Evolutionary conservation across 2,113 vertebrate species (phyloP), one percentile per base, ranked within the genome.

Genomic region (Engraulis encrasicolus): DNA sequence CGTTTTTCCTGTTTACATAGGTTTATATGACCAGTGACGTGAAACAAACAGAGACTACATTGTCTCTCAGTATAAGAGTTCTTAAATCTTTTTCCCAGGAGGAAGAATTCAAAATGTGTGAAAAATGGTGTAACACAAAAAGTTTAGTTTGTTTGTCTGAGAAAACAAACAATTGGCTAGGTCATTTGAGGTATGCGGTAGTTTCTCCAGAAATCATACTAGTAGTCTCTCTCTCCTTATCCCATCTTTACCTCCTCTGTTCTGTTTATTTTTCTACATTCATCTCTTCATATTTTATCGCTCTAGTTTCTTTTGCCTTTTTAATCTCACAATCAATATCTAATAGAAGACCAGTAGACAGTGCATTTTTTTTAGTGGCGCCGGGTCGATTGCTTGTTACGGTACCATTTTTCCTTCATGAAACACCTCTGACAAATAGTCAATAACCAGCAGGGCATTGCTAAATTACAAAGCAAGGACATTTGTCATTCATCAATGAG

Each of bases 261-360:
- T 2, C 61, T 31, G 66, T 74, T 31, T 31, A 34, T 74, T 34
- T n/a, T 38, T 83, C 52, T 20, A 23, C 50, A 78, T 12, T 23
- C 50, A 54, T 54, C 45, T 37, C 50, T 18, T 54, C 27, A 45
- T 34, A 3, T 81, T 81, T 38, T 15, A 31, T 34, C 15, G 36
- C 49, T 82, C 49, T 20, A 23, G 20, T 66, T 31, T 81, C 52
- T 77, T 48, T 19, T 78, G 38, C 74, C 54, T 81, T 40, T n/a
- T 88, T 86, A 58, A 84, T 84, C 61, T 77, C 74, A 82, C 23
- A 86, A 79, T 88, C 84, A 86, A 88, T 82, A 86, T 82, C 54
- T 71, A 79, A 40, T 34, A 38, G 58, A 85, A 45, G 45, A 77
- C 5, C 31, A 31, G 34, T 50, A 79, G 66, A 80, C 40, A 58